Percentiles rank a stretch among this genome's conserved stretches.
These are phyloP conservation scores for Pheosia tremula DNA, from an alignment of 2,888 invertebrate species.

Conservation along the genomic window DNA sequence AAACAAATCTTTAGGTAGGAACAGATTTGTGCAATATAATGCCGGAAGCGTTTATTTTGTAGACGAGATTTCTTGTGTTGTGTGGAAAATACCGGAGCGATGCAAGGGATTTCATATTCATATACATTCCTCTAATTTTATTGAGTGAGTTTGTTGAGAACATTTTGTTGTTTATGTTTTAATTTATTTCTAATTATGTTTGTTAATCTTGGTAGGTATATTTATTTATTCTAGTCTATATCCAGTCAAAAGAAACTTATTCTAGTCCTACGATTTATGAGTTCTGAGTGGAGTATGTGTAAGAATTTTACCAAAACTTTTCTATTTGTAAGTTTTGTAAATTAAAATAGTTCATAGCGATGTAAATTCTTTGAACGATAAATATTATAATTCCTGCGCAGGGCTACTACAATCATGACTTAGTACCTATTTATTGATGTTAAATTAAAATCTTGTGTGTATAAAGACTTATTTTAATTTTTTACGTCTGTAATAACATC, in stretches of 20 bases:
- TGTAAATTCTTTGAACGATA: constrained; percentile 48
- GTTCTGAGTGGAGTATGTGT: constrained; percentile 32
- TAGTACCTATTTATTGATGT: constrained; percentile 44
- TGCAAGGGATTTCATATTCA: constrained; percentile 23
- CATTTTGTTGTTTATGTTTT: constrained; percentile 52
- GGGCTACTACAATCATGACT: constrained; percentile 46
- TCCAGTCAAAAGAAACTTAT: constrained; percentile 47
- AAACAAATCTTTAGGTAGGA: constrained; percentile 37
- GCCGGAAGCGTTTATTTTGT: constrained; percentile 39
- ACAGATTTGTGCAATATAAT: constrained; percentile 57
- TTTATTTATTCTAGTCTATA: constrained; percentile 58
- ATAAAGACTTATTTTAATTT: constrained; percentile 40
- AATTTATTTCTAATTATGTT: constrained; percentile 51
- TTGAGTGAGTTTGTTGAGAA: constrained; percentile 48
- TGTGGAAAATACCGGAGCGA: constrained; percentile 7
- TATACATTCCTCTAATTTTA: constrained; percentile 61
- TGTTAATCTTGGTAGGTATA: constrained; percentile 45
- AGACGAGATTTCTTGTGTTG: constrained; percentile 23
- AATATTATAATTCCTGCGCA: constrained; percentile 51
- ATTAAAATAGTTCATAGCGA: constrained; percentile 47
- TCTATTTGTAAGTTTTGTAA: constrained; percentile 54
- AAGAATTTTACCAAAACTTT: constrained; percentile 37
- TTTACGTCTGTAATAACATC: constrained; percentile 36
- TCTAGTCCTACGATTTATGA: constrained; percentile 47
- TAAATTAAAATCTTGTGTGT: constrained; percentile 39